Conservation (phyloP, 1,140 invertebrate species). For the Orchestia grillus region DNA sequence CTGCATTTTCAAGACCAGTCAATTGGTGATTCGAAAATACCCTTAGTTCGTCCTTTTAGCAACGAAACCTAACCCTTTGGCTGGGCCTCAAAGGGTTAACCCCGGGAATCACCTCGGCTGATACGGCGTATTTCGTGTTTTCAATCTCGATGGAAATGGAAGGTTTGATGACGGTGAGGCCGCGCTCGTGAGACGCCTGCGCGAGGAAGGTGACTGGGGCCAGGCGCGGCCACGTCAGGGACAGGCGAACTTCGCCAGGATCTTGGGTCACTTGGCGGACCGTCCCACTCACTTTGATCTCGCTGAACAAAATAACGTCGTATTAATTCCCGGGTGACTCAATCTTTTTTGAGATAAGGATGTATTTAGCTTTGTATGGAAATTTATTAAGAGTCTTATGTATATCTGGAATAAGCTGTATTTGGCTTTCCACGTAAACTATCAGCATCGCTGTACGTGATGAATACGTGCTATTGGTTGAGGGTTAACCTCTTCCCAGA, state of each 20-base stretch:
- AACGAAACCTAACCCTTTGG: not conserved
- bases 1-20: no score
- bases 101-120: conserved; percentile 61
- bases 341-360: no score
- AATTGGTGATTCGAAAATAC: no score
- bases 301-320: conserved; percentile 56
- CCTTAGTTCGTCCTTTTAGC: not conserved
- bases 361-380: no score
- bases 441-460: no score
- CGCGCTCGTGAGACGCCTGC: conserved; percentile 57
- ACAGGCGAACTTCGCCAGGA: conserved; percentile 62
- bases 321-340: no score
- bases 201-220: conserved; percentile 63
- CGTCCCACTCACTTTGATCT: conserved; percentile 60
- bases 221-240: conserved; percentile 60
- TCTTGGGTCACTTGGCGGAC: conserved; percentile 60
- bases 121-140: conserved; percentile 61
- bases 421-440: not conserved
- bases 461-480: no score
- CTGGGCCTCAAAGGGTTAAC: not conserved
- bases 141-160: conserved; percentile 61
- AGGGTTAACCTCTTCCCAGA: no score
- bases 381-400: not conserved
- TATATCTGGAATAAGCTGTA: not conserved
- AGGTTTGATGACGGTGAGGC: conserved; percentile 62